These are phyloP conservation scores for Darevskia nairensis DNA, from an alignment of 2,797 vertebrate species.

Conservation along the genomic window DNA sequence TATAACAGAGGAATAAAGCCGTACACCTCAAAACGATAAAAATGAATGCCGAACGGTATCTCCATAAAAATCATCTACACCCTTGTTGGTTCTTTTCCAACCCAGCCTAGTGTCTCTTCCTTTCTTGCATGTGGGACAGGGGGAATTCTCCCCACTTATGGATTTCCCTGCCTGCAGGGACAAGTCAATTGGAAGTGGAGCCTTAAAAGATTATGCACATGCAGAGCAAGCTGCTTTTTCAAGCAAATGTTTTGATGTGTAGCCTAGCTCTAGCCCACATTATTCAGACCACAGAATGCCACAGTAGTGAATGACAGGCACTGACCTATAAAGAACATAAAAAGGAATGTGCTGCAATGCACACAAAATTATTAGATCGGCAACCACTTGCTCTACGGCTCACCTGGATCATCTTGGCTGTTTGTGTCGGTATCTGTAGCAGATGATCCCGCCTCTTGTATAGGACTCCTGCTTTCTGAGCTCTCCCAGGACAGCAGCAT, in stretches of 20 bases:
- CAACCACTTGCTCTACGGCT: slow-evolving; percentile 48
- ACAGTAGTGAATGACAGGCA: background rate
- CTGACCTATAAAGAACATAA: background rate
- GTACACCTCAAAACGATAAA: background rate
- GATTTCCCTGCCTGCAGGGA: background rate
- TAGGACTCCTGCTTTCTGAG: slow-evolving; percentile 87
- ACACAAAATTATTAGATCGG: slow-evolving; percentile 6
- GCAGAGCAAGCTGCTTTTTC: background rate
- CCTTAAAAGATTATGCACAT: background rate
- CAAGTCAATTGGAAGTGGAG: background rate
- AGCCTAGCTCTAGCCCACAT: background rate
- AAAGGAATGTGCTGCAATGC: background rate
- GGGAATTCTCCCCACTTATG: background rate
- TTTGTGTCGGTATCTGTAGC: slow-evolving; percentile 98
- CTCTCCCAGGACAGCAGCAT: slow-evolving; percentile 98
- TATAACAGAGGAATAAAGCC: background rate
- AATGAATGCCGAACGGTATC: background rate
- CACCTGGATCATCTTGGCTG: slow-evolving; percentile 97
- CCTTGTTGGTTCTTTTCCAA: background rate
- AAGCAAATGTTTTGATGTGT: background rate
- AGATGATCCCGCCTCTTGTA: slow-evolving; percentile 93
- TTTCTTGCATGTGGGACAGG: background rate
- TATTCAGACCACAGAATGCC: background rate
- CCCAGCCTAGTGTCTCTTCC: too few relatives aligned
- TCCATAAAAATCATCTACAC: background rate